These are phyloP conservation scores for Drosophila mimetica DNA, from an alignment of 2,888 invertebrate genomes.

Conservation along the genomic window DNA sequence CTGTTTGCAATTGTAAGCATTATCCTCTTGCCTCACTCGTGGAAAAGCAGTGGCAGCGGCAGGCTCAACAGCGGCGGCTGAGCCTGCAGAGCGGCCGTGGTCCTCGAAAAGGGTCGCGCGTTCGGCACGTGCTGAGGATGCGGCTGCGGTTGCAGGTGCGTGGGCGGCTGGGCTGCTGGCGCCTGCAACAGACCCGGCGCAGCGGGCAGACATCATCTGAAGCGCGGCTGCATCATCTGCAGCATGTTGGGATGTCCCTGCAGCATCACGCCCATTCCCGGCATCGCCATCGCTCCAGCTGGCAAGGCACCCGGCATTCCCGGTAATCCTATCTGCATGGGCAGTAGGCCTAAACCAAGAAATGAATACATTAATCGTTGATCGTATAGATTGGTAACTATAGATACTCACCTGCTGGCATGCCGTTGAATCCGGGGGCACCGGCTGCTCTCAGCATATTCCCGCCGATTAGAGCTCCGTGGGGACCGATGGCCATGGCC, in stretches of 20 bases:
- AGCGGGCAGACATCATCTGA: slow-evolving; percentile 89
- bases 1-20: slow-evolving; percentile 22
- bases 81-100: slow-evolving; percentile 84
- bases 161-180: slow-evolving; percentile 70
- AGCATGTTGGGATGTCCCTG: slow-evolving; percentile 85
- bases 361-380: background rate
- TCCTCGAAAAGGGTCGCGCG: slow-evolving; percentile 68
- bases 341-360: slow-evolving; percentile 78
- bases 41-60: slow-evolving; percentile 83
- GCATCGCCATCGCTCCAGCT: slow-evolving; percentile 80
- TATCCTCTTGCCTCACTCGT: slow-evolving; percentile 61
- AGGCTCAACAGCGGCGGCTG: slow-evolving; percentile 82
- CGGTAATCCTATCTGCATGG: slow-evolving; percentile 82
- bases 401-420: slow-evolving; percentile 84
- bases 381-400: too few relatives aligned
- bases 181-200: slow-evolving; percentile 85
- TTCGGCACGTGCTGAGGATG: slow-evolving; percentile 78
- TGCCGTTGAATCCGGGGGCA: slow-evolving; percentile 79
- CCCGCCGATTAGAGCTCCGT: slow-evolving; percentile 81
- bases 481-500: slow-evolving; percentile 83
- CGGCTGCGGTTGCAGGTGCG: slow-evolving; percentile 82
- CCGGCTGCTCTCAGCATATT: slow-evolving; percentile 80
- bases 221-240: slow-evolving; percentile 92
- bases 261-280: slow-evolving; percentile 85
- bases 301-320: slow-evolving; percentile 69